Percentiles rank a stretch among this genome's conserved stretches.
phyloP scores from a whole-genome alignment of 2,888 invertebrate genomes.

The Urechis unicinctus region DNA sequence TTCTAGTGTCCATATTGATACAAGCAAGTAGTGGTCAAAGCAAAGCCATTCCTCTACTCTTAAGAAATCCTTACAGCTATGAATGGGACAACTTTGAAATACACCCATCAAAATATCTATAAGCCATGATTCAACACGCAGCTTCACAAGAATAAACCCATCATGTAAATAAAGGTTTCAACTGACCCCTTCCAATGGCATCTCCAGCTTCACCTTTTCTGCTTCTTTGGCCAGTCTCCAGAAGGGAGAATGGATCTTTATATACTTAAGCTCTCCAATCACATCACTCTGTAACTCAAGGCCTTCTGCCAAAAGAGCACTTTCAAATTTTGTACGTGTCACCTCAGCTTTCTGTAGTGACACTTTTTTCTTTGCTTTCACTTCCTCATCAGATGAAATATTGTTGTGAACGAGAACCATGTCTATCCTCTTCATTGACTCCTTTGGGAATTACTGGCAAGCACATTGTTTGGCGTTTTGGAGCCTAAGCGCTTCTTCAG shows the following conservation, averaged over 20 bases:
- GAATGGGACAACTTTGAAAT: too few relatives aligned
- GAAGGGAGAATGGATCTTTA: slow-evolving; percentile 42
- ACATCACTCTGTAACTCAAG: slow-evolving; percentile 30
- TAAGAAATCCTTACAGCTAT: too few relatives aligned
- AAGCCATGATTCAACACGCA: too few relatives aligned
- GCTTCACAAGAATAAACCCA: too few relatives aligned
- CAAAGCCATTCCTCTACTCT: too few relatives aligned
- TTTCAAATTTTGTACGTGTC: slow-evolving; percentile 28
- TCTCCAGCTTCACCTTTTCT: slow-evolving; percentile 41
- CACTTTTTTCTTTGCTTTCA: slow-evolving; percentile 8
- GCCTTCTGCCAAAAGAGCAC: slow-evolving; percentile 31
- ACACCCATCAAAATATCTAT: too few relatives aligned
- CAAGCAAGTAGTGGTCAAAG: too few relatives aligned
- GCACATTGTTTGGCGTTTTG: neutral
- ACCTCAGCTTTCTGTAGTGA: slow-evolving; percentile 6
- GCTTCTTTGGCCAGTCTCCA: slow-evolving; percentile 43
- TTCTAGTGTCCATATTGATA: too few relatives aligned
- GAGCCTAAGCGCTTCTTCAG: neutral
- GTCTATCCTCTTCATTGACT: slow-evolving; percentile 37
- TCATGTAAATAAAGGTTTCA: too few relatives aligned
- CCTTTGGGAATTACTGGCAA: neutral
- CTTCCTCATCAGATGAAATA: slow-evolving; percentile 7
- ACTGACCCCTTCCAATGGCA: slow-evolving; percentile 45
- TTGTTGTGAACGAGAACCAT: slow-evolving; percentile 36
- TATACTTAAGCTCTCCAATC: slow-evolving; percentile 7